Conservation (phyloP, 2,797 vertebrate genomes). For the Zenarchopterus dispar region DNA sequence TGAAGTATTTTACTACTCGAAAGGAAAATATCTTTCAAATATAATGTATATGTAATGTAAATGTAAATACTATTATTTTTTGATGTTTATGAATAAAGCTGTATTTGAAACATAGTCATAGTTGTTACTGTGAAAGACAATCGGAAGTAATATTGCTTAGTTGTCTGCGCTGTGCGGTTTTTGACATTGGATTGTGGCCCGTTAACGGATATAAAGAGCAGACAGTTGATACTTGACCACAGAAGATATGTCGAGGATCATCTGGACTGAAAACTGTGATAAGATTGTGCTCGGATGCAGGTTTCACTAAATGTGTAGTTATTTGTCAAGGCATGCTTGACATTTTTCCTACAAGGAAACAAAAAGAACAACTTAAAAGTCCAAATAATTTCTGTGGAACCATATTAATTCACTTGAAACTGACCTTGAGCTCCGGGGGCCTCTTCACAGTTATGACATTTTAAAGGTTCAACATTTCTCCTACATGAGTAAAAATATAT, state of each 20-base stretch:
- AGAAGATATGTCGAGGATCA: conserved; percentile 26
- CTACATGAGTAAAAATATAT: conserved; percentile 8
- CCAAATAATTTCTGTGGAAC: conserved; percentile 14
- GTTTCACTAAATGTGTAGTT: conserved; percentile 29
- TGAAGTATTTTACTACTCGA: conserved; percentile 74
- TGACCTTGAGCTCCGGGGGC: conserved; percentile 5
- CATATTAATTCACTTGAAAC: conserved; percentile 16
- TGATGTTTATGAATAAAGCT: conserved; percentile 72
- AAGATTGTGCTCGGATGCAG: conserved; percentile 28
- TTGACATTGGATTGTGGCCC: conserved; percentile 23
- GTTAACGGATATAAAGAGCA: conserved; percentile 24
- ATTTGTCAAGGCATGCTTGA: not conserved
- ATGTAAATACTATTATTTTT: conserved; percentile 84
- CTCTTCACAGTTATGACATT: conserved; percentile 5
- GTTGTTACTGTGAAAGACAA: conserved; percentile 83
- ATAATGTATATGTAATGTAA: conserved; percentile 63
- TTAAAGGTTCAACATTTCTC: conserved; percentile 18
- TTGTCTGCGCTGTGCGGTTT: conserved; percentile 51
- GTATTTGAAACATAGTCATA: conserved; percentile 69
- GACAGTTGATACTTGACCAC: conserved; percentile 21
- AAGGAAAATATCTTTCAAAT: conserved; percentile 62
- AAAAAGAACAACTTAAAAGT: not conserved
- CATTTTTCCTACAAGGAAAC: no score
- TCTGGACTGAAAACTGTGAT: conserved; percentile 46
- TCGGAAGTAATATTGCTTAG: conserved; percentile 63